A percentile compares a stretch with the other conserved stretches of the same genome.
phyloP scores from a whole-genome alignment of 2,888 invertebrate genomes.

The Sphaerolaimus hirsutus region DNA sequence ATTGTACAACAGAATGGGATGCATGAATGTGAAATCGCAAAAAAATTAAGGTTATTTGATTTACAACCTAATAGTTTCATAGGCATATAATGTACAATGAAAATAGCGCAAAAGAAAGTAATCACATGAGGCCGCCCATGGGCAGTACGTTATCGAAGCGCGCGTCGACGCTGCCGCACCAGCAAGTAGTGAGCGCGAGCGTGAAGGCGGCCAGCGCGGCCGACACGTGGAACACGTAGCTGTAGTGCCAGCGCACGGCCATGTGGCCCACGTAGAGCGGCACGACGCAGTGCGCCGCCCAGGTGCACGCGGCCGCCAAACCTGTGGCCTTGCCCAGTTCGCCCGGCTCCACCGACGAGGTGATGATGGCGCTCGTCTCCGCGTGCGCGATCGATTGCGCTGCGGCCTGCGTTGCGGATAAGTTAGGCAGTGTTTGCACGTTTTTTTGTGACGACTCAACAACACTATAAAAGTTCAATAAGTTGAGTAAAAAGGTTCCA shows the following conservation, averaged over 20 bases:
- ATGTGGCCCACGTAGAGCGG: constrained; percentile 21
- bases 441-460: too few relatives aligned
- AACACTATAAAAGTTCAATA: too few relatives aligned
- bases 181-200: constrained; percentile 16
- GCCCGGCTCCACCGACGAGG: constrained; percentile 18
- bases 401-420: constrained; percentile 20
- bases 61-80: too few relatives aligned
- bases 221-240: constrained; percentile 23
- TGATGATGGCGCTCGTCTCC: constrained; percentile 21
- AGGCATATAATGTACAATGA: too few relatives aligned
- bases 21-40: too few relatives aligned
- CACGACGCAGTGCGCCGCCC: constrained; percentile 21
- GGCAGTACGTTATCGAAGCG: constrained; percentile 17
- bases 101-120: too few relatives aligned
- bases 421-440: constrained; percentile 18
- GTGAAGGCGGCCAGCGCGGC: constrained; percentile 12
- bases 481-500: too few relatives aligned
- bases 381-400: constrained; percentile 22
- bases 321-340: constrained; percentile 22
- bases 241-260: constrained; percentile 17
- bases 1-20: too few relatives aligned
- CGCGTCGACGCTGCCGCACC: constrained; percentile 18
- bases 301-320: constrained; percentile 20
- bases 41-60: too few relatives aligned
- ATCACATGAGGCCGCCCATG: constrained; percentile 6